Conservation (phyloP, 2,888 invertebrate species). For the Noctua janthe region DNA sequence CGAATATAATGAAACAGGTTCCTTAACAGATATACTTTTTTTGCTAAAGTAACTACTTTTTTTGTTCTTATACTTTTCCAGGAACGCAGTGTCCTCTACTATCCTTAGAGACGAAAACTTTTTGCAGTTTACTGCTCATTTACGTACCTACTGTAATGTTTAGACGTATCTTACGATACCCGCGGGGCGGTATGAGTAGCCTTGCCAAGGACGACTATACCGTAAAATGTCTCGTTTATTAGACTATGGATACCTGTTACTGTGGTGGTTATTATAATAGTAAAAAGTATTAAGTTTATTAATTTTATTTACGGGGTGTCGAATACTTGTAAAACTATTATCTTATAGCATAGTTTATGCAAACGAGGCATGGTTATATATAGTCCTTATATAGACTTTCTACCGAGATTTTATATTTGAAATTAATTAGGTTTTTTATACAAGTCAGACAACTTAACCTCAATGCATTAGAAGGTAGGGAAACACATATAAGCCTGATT, state of each 20-base stretch:
- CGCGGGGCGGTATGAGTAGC: slow-evolving; percentile 16
- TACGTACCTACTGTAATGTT: slow-evolving; percentile 21
- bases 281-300: background rate
- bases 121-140: slow-evolving; percentile 36
- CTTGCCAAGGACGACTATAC: slow-evolving; percentile 30
- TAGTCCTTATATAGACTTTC: too few relatives aligned
- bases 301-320: background rate
- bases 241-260: background rate
- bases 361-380: background rate
- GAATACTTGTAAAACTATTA: background rate
- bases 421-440: background rate
- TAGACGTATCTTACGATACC: slow-evolving; percentile 31
- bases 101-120: slow-evolving; percentile 34
- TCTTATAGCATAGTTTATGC: background rate
- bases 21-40: background rate
- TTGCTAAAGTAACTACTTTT: background rate
- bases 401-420: too few relatives aligned
- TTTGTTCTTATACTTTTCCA: slow-evolving; percentile 16
- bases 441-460: background rate
- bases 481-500: background rate
- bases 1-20: background rate
- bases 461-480: background rate
- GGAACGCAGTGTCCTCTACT: slow-evolving; percentile 3
- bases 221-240: slow-evolving; percentile 30
- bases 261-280: background rate